A percentile compares a stretch with the other conserved stretches of the same genome.
phyloP scores from a whole-genome alignment of 2,888 invertebrate species.

The Spisula solida region DNA sequence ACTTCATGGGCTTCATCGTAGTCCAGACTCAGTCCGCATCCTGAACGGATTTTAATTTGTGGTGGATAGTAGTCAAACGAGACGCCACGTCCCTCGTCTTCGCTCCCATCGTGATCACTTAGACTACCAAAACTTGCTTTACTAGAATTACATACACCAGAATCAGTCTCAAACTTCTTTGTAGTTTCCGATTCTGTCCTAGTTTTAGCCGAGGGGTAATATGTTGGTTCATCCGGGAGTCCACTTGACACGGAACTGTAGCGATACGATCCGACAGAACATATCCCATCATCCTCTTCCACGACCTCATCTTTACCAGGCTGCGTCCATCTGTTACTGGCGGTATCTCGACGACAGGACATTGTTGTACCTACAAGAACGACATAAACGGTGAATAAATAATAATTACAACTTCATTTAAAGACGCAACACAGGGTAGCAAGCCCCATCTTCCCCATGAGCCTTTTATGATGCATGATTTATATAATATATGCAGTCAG shows the following conservation, averaged over 20 bases:
- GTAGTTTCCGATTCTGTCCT: constrained; percentile 60
- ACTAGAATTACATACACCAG: constrained; percentile 76
- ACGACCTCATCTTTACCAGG: constrained; percentile 46
- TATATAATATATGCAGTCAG: no score
- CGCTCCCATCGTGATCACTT: constrained; percentile 73
- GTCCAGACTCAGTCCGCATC: constrained; percentile 67
- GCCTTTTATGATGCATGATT: no score
- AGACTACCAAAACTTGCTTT: constrained; percentile 75
- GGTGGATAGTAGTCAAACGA: constrained; percentile 77
- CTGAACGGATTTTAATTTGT: constrained; percentile 64
- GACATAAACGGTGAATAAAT: no score
- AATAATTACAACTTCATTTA: no score
- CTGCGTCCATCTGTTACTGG: constrained; percentile 54
- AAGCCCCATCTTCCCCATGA: no score
- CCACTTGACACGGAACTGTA: constrained; percentile 1
- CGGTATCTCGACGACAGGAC: constrained; percentile 55
- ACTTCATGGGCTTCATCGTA: constrained; percentile 79
- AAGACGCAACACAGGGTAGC: no score
- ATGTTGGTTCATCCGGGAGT: constrained; percentile 4
- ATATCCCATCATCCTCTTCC: constrained; percentile 68
- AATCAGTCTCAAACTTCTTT: constrained; percentile 72
- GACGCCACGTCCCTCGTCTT: constrained; percentile 72
- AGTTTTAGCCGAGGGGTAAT: constrained; percentile 40
- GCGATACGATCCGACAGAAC: constrained; percentile 27
- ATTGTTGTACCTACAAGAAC: constrained; percentile 50